Evolutionary conservation across 2,113 vertebrate species (phyloP).

Genomic region (Cromileptes altivelis): DNA sequence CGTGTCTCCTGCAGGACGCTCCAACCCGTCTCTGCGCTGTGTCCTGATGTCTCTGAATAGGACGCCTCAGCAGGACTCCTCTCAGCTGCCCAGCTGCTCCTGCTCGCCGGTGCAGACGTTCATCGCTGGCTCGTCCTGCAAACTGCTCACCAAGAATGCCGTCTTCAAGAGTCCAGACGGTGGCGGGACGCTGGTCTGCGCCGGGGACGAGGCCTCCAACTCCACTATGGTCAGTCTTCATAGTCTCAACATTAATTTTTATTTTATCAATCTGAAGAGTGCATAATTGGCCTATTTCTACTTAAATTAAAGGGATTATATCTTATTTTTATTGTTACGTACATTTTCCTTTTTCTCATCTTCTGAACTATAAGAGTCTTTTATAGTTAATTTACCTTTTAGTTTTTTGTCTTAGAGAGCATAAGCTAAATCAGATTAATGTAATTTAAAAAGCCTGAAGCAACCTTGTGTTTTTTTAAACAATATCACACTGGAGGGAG

Average conservation of each 20-base stretch:
- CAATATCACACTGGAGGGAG: too few species aligned
- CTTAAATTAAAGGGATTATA: too few species aligned
- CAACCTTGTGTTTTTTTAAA: too few species aligned
- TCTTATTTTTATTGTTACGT: too few species aligned
- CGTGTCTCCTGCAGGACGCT: conserved; percentile 85
- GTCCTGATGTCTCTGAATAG: conserved; percentile 93
- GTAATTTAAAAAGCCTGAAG: too few species aligned
- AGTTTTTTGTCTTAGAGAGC: too few species aligned
- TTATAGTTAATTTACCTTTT: too few species aligned
- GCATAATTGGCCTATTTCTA: too few species aligned
- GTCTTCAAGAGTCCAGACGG: conserved; percentile 91
- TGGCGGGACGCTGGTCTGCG: conserved; percentile 89
- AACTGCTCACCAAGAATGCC: conserved; percentile 94
- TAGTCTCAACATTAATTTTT: neutral
- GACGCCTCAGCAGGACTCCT: conserved; percentile 74
- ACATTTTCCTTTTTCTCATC: too few species aligned
- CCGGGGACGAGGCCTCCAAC: conserved; percentile 93
- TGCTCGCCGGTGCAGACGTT: conserved; percentile 92
- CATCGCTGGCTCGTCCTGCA: conserved; percentile 91
- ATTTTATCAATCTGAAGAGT: too few species aligned
- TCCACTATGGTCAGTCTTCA: conserved; percentile 90
- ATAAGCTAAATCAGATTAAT: too few species aligned
- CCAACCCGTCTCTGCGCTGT: conserved; percentile 87
- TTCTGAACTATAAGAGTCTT: too few species aligned
- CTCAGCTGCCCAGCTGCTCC: conserved; percentile 85